Evolutionary conservation across 2,888 invertebrate species (phyloP), one percentile per base, ranked within the genome.

Genomic region (Euzophera pinguis): DNA sequence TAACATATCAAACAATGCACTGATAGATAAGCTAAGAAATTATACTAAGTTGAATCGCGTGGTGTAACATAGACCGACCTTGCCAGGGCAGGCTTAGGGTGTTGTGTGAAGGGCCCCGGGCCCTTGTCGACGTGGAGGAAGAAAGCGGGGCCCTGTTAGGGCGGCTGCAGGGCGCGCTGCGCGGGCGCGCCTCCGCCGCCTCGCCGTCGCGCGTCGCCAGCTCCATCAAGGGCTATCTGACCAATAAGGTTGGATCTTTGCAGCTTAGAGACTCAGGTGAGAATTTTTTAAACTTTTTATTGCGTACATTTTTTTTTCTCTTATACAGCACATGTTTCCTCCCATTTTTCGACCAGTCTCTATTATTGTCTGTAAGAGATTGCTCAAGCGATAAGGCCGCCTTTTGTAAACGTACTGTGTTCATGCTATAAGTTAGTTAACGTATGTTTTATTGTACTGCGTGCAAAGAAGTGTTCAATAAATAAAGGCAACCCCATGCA

Each of bases 181-280:
- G 93, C 67, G 93, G 93, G 82, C 92, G 93, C 78, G 93, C 92
- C 72, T 92, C 93, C 77, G 93, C 92, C 76, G 92, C 93, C 81
- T 93, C 93, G 78, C 93, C 93, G 68, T 91, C 93, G 80, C 91
- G 93, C 70, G 93, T 94, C 75, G 94, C 95, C 79, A 93, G 91
- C 87, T 94, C 94, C 86, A 93, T 95, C 84, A 91, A 92, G 78
- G 94, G 94, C 71, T 94, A 92, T 91, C 92, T 95, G 67, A 90
- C 92, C 75, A 92, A 92, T 84, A 92, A 93, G 73, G 91, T 94
- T 81, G 90, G 93, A 81, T 92, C 93, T 76, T 90, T 93, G 78
- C 91, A 93, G 85, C 91, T 93, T 50, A 91, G 93, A 74, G 94
- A 95, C 75, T 93, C 94, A 93, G 95, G 95, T 95, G 69, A 91